Conservation (phyloP, 2,113 vertebrate genomes). For the Lasiurus cinereus region DNA sequence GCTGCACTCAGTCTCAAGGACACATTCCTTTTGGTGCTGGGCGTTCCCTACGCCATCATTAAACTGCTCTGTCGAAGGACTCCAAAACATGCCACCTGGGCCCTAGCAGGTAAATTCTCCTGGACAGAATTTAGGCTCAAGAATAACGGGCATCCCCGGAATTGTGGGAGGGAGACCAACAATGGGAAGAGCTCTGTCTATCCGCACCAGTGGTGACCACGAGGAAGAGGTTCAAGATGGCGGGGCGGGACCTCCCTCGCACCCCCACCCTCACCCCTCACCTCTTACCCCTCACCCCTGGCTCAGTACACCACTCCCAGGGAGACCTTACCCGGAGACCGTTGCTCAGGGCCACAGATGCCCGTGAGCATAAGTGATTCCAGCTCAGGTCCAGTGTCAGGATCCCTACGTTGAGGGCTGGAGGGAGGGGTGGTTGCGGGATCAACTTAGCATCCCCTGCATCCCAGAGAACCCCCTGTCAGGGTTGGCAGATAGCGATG, state of each 20-base stretch:
- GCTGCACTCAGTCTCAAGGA: neutral
- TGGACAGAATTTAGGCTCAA: neutral
- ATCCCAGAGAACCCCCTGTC: neutral
- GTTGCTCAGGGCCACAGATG: conserved; percentile 90
- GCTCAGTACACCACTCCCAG: neutral
- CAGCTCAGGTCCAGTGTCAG: conserved; percentile 93
- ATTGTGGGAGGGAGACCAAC: neutral
- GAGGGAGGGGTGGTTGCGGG: neutral
- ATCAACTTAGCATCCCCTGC: neutral
- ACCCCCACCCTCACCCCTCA: neutral
- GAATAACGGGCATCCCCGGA: neutral
- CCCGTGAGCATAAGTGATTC: conserved; percentile 92
- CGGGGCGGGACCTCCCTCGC: fast-evolving
- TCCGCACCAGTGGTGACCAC: fast-evolving
- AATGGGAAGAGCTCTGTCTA: neutral
- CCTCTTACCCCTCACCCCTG: no score
- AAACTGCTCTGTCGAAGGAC: neutral
- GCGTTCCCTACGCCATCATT: neutral
- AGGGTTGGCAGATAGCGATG: neutral
- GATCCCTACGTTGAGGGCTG: conserved; percentile 93
- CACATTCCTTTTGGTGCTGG: neutral
- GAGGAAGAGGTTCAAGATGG: neutral
- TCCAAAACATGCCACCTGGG: neutral
- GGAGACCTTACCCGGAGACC: conserved; percentile 92
- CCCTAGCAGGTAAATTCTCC: neutral